phyloP scores from a whole-genome alignment of 2,797 vertebrate species.

The Hyperoplus lanceolatus region DNA sequence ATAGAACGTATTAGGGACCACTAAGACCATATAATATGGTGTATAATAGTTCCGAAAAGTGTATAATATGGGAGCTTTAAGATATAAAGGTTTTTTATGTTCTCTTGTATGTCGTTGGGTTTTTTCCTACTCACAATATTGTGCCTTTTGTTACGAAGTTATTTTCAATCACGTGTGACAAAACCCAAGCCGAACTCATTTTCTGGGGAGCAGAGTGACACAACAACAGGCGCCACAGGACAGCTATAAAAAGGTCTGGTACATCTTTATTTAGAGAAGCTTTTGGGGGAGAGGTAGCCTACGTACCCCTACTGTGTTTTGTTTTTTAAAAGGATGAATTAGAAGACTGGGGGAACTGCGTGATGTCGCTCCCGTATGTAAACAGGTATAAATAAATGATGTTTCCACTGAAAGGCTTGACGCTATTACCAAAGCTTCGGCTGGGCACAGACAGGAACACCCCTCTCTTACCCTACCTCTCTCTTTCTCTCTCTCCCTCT shows the following conservation, averaged over 20 bases:
- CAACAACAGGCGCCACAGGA: conserved; percentile 4
- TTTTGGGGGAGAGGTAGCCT: conserved; percentile 16
- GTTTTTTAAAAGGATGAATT: conserved; percentile 26
- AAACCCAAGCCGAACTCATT: conserved; percentile 42
- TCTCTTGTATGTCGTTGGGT: not conserved
- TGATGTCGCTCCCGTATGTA: conserved; percentile 67
- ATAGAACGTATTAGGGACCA: too few relatives aligned
- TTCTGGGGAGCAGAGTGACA: conserved; percentile 17
- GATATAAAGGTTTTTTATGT: too few relatives aligned
- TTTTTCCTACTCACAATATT: conserved; percentile 5
- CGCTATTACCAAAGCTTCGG: conserved; percentile 34
- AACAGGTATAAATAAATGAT: conserved; percentile 77
- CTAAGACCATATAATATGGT: too few relatives aligned
- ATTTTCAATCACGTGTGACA: conserved; percentile 39
- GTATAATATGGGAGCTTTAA: too few relatives aligned
- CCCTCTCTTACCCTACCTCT: conserved; percentile 1
- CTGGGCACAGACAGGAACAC: conserved; percentile 11
- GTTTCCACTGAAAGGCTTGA: conserved; percentile 62
- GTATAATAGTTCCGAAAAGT: too few relatives aligned
- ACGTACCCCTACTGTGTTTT: conserved; percentile 20
- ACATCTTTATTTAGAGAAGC: conserved; percentile 47
- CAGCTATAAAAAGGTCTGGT: conserved; percentile 42
- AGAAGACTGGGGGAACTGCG: conserved; percentile 47
- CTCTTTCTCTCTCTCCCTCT: not conserved
- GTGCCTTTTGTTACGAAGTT: conserved; percentile 17